Evolutionary conservation across 1,140 invertebrate species (phyloP), one percentile per base, ranked within the genome.

Genomic region (Andricus grossulariae): DNA sequence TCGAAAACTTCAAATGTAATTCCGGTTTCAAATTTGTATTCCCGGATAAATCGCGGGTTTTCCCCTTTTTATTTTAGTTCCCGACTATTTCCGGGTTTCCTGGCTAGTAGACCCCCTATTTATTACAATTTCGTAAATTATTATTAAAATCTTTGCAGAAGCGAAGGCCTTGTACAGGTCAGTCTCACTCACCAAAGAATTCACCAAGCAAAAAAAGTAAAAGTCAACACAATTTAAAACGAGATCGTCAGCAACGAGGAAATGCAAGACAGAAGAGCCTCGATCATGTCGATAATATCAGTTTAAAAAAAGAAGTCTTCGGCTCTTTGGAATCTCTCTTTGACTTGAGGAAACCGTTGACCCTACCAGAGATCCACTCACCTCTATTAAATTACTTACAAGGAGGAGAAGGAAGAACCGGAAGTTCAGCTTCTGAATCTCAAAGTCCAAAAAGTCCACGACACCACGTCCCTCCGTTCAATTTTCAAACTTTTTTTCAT

Each of bases 251-350:
- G 11, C 76, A 75, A 32, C 76, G 79, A 32, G 51, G 19, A 50
- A 57, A 25, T 16, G 8, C 73, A 45, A 84, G 81, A 12, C 75
- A 21, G 15, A 39, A 66, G 70, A 66, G 51, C 55, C 60, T 49
- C 13, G 54, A 74, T 0, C n/a, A 60, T 15, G 21, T 25, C 15
- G 25, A 66, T 39, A 66, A 39, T 66, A 66, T 74, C 0, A 16
- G 11, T 13, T 72, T 86, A 60, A 85, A 71, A 11, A 81, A 81
- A 49, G 82, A 87, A 72, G 51, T 71, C 0, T 85, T 83, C 51
- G 75, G 55, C 6, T 88, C 81, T 0, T 70, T 89, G 15, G 88
- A 89, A 73, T 87, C 88, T 32, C 77, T 89, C 8, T 89, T 89
- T 15, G 79, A 87, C 12, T 10, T 88, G 1, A 83, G 82, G 32